Percentiles rank a stretch among this genome's conserved stretches.
These are phyloP conservation scores for Vireo griseus DNA, from an alignment of 2,797 vertebrate genomes.

Conservation along the genomic window DNA sequence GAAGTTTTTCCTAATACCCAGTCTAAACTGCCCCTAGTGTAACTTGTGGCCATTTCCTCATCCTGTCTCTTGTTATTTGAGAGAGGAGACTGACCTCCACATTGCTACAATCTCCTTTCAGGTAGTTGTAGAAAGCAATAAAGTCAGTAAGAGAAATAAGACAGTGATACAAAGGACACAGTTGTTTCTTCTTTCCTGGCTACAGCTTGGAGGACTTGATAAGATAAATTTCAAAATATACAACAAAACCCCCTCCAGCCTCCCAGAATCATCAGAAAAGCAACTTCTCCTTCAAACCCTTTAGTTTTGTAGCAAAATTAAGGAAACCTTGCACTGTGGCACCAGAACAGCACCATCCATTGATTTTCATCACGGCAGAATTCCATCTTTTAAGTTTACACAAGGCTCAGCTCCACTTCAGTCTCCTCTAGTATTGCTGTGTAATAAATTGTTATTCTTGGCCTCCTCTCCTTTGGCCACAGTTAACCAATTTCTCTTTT, in stretches of 20 bases:
- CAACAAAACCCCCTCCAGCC: fast-evolving
- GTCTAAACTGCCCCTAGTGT: background rate
- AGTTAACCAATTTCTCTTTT: background rate
- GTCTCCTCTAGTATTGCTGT: background rate
- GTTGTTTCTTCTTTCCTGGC: background rate
- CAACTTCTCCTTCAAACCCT: background rate
- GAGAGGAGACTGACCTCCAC: background rate
- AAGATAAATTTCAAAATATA: background rate
- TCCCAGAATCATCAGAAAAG: background rate
- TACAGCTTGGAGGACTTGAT: background rate
- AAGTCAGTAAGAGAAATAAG: background rate
- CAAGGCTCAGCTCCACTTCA: background rate
- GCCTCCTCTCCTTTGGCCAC: background rate
- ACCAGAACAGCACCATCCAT: background rate
- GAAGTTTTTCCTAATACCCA: background rate
- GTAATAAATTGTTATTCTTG: background rate
- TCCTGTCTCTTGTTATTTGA: background rate
- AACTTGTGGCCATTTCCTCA: background rate
- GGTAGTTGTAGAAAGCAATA: background rate
- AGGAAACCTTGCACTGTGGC: background rate
- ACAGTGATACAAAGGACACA: background rate
- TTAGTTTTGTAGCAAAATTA: background rate
- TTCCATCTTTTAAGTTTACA: background rate
- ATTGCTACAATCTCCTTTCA: background rate
- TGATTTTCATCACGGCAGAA: background rate